phyloP scores from a whole-genome alignment of 2,888 invertebrate species.

The Heliconius sara region DNA sequence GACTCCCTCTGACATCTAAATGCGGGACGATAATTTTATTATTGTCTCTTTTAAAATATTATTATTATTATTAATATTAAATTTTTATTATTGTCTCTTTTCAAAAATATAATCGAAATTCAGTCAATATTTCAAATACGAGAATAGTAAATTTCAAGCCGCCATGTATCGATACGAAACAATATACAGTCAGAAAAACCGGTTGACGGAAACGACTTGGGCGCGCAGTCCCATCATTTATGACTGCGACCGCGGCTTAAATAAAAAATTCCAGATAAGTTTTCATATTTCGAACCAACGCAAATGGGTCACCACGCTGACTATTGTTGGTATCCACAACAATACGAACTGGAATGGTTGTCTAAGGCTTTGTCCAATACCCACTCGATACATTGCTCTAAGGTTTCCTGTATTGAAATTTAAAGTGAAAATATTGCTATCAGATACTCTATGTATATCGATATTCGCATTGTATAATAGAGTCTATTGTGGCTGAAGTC shows the following conservation, averaged over 20 bases:
- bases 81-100: too few species aligned
- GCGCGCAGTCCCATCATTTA: slow-evolving; percentile 30
- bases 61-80: too few species aligned
- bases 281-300: slow-evolving; percentile 60
- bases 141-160: not conserved
- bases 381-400: slow-evolving; percentile 70
- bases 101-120: not conserved
- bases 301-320: slow-evolving; percentile 60
- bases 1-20: too few species aligned
- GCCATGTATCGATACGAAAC: slow-evolving; percentile 4
- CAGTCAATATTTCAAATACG: slow-evolving; percentile 10
- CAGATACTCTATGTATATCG: slow-evolving; percentile 41
- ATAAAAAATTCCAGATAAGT: slow-evolving; percentile 57
- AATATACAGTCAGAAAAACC: slow-evolving; percentile 36
- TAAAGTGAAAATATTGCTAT: slow-evolving; percentile 63
- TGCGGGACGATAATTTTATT: too few species aligned
- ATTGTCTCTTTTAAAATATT: too few species aligned
- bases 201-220: slow-evolving; percentile 27
- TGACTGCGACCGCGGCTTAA: slow-evolving; percentile 45
- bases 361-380: slow-evolving; percentile 70
- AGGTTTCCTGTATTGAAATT: slow-evolving; percentile 64
- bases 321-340: slow-evolving; percentile 62
- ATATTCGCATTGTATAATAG: slow-evolving; percentile 42
- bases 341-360: slow-evolving; percentile 72
- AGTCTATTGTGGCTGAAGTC: slow-evolving; percentile 25